A percentile compares a stretch with the other conserved stretches of the same genome.
These are phyloP conservation scores for Perognathus longimembris DNA, from an alignment of 2,113 vertebrate species.

Conservation along the genomic window DNA sequence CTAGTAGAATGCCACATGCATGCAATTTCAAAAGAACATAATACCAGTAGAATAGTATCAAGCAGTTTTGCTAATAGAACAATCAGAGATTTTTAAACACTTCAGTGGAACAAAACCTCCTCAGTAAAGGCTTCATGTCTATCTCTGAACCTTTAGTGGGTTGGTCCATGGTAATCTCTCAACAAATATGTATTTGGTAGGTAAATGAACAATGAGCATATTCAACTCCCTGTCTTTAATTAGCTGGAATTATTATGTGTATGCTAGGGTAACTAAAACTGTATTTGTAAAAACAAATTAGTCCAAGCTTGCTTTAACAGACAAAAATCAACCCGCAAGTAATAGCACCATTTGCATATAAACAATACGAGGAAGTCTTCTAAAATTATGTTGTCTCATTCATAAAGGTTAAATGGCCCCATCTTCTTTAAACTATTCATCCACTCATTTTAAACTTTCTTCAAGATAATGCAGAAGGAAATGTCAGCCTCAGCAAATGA, in stretches of 20 bases:
- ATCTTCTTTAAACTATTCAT: constrained; percentile 68
- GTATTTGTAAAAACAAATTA: constrained; percentile 69
- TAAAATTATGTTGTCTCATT: constrained; percentile 70
- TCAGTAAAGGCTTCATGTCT: background rate
- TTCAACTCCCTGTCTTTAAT: constrained; percentile 37
- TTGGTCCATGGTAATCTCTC: background rate
- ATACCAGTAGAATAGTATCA: background rate
- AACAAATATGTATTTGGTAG: constrained; percentile 42
- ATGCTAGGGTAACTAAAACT: constrained; percentile 69
- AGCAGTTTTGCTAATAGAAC: constrained; percentile 29
- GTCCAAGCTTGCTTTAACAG: constrained; percentile 55
- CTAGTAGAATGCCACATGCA: constrained; percentile 2
- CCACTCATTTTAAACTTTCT: constrained; percentile 63
- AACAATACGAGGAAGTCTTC: constrained; percentile 65
- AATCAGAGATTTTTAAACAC: constrained; percentile 21
- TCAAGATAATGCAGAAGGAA: constrained; percentile 59
- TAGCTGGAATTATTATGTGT: constrained; percentile 53
- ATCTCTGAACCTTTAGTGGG: background rate
- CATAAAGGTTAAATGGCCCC: constrained; percentile 61
- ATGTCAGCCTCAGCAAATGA: constrained; percentile 62
- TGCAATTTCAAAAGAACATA: background rate
- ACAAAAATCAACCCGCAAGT: constrained; percentile 69
- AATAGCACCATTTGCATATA: constrained; percentile 74
- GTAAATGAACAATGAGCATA: constrained; percentile 55
- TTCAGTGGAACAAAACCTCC: background rate